A percentile compares a stretch with the other conserved stretches of the same genome.
These are phyloP conservation scores for Epizoanthus rinbou DNA, from an alignment of 92 coral and sea anemone species.

Conservation along the genomic window DNA sequence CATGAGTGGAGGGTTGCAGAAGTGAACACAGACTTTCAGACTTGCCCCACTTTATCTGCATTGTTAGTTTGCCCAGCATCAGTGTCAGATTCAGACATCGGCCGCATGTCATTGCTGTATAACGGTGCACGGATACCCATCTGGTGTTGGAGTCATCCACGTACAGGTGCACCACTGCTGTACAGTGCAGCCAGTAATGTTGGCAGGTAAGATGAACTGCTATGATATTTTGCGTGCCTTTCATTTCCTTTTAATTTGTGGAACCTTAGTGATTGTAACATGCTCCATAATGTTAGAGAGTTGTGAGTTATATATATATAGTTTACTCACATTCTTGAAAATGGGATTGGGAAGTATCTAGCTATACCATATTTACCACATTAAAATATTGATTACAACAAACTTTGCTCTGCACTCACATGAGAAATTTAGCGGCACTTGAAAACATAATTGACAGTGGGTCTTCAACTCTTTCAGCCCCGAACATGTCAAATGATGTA, in stretches of 20 bases:
- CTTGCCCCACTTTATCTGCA: constrained; percentile 82
- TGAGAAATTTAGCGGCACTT: too few relatives aligned
- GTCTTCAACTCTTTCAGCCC: too few relatives aligned
- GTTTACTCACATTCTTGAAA: too few relatives aligned
- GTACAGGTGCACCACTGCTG: constrained; percentile 83
- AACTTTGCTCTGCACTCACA: too few relatives aligned
- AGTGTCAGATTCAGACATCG: constrained; percentile 80
- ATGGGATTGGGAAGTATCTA: too few relatives aligned
- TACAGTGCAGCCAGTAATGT: constrained; percentile 69
- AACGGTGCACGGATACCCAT: constrained; percentile 84
- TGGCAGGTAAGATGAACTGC: constrained; percentile 21
- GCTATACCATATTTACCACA: too few relatives aligned
- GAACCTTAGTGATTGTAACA: too few relatives aligned
- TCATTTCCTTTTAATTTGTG: not conserved
- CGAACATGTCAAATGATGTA: too few relatives aligned
- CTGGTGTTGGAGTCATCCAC: constrained; percentile 99
- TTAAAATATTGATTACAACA: too few relatives aligned
- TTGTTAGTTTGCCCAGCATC: constrained; percentile 82
- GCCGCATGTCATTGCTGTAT: constrained; percentile 87
- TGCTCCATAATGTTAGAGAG: too few relatives aligned
- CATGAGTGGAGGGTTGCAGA: constrained; percentile 91
- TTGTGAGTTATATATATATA: too few relatives aligned
- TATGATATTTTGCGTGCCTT: not conserved
- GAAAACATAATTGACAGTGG: too few relatives aligned
- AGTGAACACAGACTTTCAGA: constrained; percentile 78